Evolutionary conservation across 2,888 invertebrate genomes (phyloP).

Genomic region (Tetramorium bicarinatum): DNA sequence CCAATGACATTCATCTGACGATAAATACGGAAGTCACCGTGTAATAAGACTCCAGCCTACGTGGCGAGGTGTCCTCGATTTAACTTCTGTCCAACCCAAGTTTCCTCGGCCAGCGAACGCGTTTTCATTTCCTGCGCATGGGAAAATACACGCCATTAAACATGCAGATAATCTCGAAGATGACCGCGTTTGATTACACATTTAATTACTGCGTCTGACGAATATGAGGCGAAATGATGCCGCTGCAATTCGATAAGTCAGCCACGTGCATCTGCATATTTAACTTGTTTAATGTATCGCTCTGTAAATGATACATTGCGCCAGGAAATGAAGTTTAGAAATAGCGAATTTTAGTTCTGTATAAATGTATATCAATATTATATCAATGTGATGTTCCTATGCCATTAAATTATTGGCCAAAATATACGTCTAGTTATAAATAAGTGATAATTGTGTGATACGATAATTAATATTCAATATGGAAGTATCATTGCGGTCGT

Average conservation of each 20-base stretch:
- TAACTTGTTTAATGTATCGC: slow-evolving; percentile 23
- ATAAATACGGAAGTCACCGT: slow-evolving; percentile 30
- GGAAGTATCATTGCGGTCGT: neutral
- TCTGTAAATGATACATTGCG: neutral
- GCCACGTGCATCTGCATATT: neutral
- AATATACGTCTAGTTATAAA: neutral
- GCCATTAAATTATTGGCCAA: neutral
- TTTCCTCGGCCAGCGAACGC: slow-evolving; percentile 25
- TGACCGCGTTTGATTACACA: slow-evolving; percentile 38
- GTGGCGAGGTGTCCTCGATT: slow-evolving; percentile 12
- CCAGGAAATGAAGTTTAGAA: slow-evolving; percentile 19
- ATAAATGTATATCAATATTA: neutral
- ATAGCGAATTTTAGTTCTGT: neutral
- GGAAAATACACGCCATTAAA: slow-evolving; percentile 32
- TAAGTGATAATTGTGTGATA: slow-evolving; percentile 28
- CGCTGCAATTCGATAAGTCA: slow-evolving; percentile 12
- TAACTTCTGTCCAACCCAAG: slow-evolving; percentile 17
- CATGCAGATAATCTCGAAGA: slow-evolving; percentile 35
- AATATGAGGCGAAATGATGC: slow-evolving; percentile 35
- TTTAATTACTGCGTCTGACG: slow-evolving; percentile 37
- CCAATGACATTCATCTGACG: slow-evolving; percentile 18
- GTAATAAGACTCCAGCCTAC: slow-evolving; percentile 11
- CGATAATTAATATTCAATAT: slow-evolving; percentile 27
- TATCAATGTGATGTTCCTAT: slow-evolving; percentile 14
- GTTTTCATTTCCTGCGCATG: slow-evolving; percentile 38